A percentile compares a stretch with the other conserved stretches of the same genome.
These are phyloP conservation scores for Trachelus iudaicus DNA, from an alignment of 2,888 invertebrate genomes.

Conservation along the genomic window DNA sequence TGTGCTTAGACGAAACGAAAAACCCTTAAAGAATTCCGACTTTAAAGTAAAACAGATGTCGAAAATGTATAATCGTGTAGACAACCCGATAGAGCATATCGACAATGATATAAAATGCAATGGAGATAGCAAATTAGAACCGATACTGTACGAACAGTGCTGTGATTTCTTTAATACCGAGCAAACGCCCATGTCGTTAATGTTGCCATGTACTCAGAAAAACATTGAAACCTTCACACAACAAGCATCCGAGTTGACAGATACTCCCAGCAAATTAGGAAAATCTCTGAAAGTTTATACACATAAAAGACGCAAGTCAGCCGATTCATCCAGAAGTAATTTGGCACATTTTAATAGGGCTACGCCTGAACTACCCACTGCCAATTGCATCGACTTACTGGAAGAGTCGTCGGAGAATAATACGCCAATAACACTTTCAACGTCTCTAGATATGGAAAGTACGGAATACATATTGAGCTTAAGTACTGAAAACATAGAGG, in stretches of 20 bases:
- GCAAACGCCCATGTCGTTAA: background rate
- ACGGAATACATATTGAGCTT: conserved; percentile 55
- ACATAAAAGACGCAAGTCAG: conserved; percentile 41
- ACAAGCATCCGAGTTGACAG: conserved; percentile 5
- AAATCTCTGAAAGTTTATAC: conserved; percentile 60
- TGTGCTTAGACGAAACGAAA: background rate
- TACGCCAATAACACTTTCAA: conserved; percentile 49
- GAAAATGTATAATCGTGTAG: background rate
- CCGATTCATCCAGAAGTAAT: background rate
- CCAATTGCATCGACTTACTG: conserved; percentile 54
- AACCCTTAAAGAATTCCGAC: background rate
- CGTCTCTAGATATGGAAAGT: conserved; percentile 53
- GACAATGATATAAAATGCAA: conserved; percentile 15
- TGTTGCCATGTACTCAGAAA: background rate
- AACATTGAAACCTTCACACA: background rate
- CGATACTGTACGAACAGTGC: conserved; percentile 47
- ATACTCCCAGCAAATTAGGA: conserved; percentile 38
- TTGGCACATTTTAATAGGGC: conserved; percentile 9
- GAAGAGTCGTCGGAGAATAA: conserved; percentile 48
- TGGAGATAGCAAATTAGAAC: conserved; percentile 25
- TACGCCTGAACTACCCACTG: conserved; percentile 32
- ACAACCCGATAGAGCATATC: conserved; percentile 12
- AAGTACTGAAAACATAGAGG: conserved; percentile 51
- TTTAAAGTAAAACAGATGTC: background rate
- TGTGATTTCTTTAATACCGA: conserved; percentile 43